Evolutionary conservation across 1,140 invertebrate species (phyloP), one percentile per base, ranked within the genome.

Genomic region (Drosophila ambigua): DNA sequence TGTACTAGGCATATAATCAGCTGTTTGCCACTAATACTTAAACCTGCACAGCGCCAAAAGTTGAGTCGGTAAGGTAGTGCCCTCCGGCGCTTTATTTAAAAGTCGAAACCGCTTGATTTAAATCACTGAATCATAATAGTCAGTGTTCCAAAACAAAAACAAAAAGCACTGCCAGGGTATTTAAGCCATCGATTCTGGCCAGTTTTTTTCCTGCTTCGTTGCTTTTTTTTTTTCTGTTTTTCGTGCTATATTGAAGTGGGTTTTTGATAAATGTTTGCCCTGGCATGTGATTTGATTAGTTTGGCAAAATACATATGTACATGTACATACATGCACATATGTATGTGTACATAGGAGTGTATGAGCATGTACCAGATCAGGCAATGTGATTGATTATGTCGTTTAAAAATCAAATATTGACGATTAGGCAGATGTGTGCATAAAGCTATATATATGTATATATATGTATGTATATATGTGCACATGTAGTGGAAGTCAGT

Each of bases 371-470:
- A n/a, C 41, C 54, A 51, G 35, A 61, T 68, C 15, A 7, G 41
- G 5, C 24, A 51, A 5, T 35, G 53, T 82, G 83, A 87, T 87
- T 88, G 82, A 87, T 87, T 72, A 78, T 61, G 45, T 60, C 65
- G 69, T 79, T 87, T 88, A 72, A 82, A 87, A 79, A 73, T 82
- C 74, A 88, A 87, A 87, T 87, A 82, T 88, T 87, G 83, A 68
- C 83, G 75, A 88, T 85, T 85, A 85, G 74, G 39, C 66, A 39
- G 45, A 55, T 71, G 50, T 65, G 64, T 52, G 51, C 44, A 50
- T 45, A 24, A 43, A 31, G 2, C 7, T 11, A 35, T 26, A 45
- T 35, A 35, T 54, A n/a, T 35, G 51, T 57, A 8, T 43, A 51
- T 26, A 24, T 35, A 45, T 63, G 9, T 35, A 51, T 16, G 45